Conservation (phyloP, 1,140 invertebrate genomes). For the Agraylea sexmaculata region DNA sequence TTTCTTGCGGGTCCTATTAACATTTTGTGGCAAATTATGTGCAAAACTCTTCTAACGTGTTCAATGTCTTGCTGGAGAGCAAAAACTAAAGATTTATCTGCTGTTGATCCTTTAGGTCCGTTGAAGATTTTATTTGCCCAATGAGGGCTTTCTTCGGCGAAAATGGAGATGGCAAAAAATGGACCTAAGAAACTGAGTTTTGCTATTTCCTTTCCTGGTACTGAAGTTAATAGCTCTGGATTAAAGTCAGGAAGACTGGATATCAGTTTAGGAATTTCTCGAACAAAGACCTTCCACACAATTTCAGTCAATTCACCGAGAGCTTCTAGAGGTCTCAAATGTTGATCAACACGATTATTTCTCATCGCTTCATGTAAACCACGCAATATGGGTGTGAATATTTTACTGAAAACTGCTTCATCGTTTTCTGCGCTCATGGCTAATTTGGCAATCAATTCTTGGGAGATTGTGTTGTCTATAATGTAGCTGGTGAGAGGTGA, state of each 20-base stretch:
- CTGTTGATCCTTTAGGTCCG: conserved; percentile 22
- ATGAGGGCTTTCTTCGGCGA: conserved; percentile 83
- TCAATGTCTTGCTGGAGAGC: conserved; percentile 61
- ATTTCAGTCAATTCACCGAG: conserved; percentile 28
- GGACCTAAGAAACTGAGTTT: conserved; percentile 77
- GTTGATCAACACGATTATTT: conserved; percentile 18
- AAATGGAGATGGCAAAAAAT: conserved; percentile 80
- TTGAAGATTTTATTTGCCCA: conserved; percentile 48
- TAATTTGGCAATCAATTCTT: conserved; percentile 34
- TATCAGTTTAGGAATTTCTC: conserved; percentile 71
- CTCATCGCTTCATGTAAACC: conserved; percentile 38
- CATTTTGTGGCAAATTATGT: conserved; percentile 73
- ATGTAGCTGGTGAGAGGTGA: conserved; percentile 34
- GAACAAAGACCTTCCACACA: conserved; percentile 29
- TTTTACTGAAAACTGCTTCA: conserved; percentile 28
- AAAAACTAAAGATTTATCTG: conserved; percentile 46
- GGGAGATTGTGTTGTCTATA: conserved; percentile 30
- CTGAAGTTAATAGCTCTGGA: conserved; percentile 56
- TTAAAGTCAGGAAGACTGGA: conserved; percentile 63
- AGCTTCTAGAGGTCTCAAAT: conserved; percentile 29
- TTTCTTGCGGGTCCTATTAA: conserved; percentile 70
- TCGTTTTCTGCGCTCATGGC: conserved; percentile 31
- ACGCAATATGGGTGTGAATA: conserved; percentile 33
- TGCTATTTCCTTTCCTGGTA: conserved; percentile 69
- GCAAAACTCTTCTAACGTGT: conserved; percentile 55